phyloP scores from a whole-genome alignment of 2,888 invertebrate genomes.

The Sminthurinus aureus region DNA sequence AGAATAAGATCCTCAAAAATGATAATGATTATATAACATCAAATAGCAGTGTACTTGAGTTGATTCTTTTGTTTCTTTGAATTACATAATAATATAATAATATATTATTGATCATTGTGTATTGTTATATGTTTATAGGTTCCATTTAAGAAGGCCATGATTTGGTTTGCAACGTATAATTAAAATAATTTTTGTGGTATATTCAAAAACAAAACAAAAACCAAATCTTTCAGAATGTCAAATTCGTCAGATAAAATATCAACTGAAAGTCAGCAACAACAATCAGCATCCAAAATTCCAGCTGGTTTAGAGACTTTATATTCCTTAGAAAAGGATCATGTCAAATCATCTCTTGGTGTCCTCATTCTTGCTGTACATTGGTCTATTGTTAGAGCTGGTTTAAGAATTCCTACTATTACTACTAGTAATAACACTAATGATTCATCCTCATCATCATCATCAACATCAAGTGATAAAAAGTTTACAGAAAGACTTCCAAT shows the following conservation, averaged over 20 bases:
- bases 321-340: constrained; percentile 44
- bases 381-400: constrained; percentile 52
- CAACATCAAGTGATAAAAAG: constrained; percentile 19
- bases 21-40: too few relatives aligned
- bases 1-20: too few relatives aligned
- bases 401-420: constrained; percentile 42
- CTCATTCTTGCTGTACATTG: constrained; percentile 54
- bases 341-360: constrained; percentile 47
- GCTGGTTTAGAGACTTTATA: constrained; percentile 53
- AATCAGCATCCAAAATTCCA: constrained; percentile 43
- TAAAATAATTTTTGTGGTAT: too few relatives aligned
- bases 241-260: neutral
- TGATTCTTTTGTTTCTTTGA: too few relatives aligned
- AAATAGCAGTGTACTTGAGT: too few relatives aligned
- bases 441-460: constrained; percentile 28
- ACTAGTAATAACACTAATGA: constrained; percentile 29
- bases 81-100: too few relatives aligned
- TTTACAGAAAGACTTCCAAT: constrained; percentile 42
- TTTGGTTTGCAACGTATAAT: too few relatives aligned
- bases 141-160: too few relatives aligned
- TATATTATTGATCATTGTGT: too few relatives aligned
- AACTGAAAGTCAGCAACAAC: neutral
- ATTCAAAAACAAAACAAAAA: too few relatives aligned
- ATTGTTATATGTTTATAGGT: too few relatives aligned
- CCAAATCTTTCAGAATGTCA: neutral